Evolutionary conservation across 2,797 vertebrate genomes (phyloP), one percentile per base, ranked within the genome.

Genomic region (Pangasius sanitwongsei): DNA sequence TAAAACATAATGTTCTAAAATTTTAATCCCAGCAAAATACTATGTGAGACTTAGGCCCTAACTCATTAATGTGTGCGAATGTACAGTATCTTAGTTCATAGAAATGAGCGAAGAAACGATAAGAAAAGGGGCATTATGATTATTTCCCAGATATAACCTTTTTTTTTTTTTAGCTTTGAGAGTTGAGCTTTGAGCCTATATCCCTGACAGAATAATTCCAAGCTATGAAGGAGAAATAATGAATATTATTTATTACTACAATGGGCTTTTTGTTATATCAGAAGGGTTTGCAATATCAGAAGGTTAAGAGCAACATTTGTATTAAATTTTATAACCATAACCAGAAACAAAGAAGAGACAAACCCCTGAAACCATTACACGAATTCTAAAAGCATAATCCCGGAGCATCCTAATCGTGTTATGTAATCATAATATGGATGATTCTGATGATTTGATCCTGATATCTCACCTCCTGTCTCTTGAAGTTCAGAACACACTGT

Each of bases 401-500:
- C 18, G 1, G n/a, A 37, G 9, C 53, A 37, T 55, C 31, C 34
- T 59, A 34, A 41, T 61, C 4, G 28, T 82, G 8, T 83, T 65
- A 44, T n/a, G 34, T 28, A 63, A 63, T 48, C 12, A 28, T 65
- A n/a, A n/a, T 44, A 16, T 44, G 9, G 23, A 61, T 61, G 37
- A 55, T 13, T 5, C 15, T 41, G 20, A 63, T 16, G 1, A 7
- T 48, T 31, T 44, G 48, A 16, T 44, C 44, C 23, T 37, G 25
- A 18, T 65, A 28, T 28, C 94, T 96, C 91, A 98, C 98, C 97
- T 99, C 98, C 94, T 99, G 98, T 50, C 97, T 95, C 93, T 98
- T 98, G 96, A 99, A 99, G 94, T 99, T 99, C 91, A 97, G 94
- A 87, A 99, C 97, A 7, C 98, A 97, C 92, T 99, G 98, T 93